A percentile compares a stretch with the other conserved stretches of the same genome.
These are phyloP conservation scores for Pilophorus perplexus DNA, from an alignment of 2,888 invertebrate species.

Conservation along the genomic window DNA sequence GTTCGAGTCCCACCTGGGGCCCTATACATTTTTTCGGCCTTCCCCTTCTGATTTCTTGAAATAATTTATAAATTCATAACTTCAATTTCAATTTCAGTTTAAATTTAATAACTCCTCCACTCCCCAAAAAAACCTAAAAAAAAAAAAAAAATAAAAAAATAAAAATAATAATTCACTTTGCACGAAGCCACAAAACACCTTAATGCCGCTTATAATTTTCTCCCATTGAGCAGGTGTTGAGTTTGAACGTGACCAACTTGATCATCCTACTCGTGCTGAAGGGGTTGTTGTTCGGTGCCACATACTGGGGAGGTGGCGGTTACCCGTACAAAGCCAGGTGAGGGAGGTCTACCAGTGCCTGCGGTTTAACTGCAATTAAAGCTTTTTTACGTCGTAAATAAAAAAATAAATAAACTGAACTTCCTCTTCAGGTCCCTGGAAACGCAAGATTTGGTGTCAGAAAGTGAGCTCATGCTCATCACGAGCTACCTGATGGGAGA, in stretches of 20 bases:
- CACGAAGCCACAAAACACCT: too few species aligned
- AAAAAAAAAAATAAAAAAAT: too few species aligned
- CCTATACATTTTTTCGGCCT: too few species aligned
- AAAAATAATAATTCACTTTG: too few species aligned
- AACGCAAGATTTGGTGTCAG: constrained; percentile 54
- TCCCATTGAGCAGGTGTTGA: constrained; percentile 69
- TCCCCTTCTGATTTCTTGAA: too few species aligned
- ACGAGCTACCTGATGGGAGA: constrained; percentile 68
- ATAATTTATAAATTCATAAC: too few species aligned
- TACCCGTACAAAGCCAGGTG: constrained; percentile 50
- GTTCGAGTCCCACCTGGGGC: too few species aligned
- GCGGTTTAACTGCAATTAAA: constrained; percentile 56
- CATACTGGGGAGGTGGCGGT: constrained; percentile 67
- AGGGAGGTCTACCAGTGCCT: constrained; percentile 58
- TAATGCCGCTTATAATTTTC: too few species aligned
- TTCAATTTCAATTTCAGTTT: too few species aligned
- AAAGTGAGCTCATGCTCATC: constrained; percentile 70
- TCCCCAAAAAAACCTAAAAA: too few species aligned
- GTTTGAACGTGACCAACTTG: constrained; percentile 77
- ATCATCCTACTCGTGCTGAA: constrained; percentile 76
- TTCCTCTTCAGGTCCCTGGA: constrained; percentile 15
- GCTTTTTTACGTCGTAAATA: constrained; percentile 41
- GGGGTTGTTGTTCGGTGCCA: constrained; percentile 77
- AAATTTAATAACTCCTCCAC: too few species aligned
- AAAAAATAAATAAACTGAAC: too few species aligned